A percentile compares a stretch with the other conserved stretches of the same genome.
Conservation (phyloP, 2,888 invertebrate genomes). For the Charanyca ferruginea region DNA sequence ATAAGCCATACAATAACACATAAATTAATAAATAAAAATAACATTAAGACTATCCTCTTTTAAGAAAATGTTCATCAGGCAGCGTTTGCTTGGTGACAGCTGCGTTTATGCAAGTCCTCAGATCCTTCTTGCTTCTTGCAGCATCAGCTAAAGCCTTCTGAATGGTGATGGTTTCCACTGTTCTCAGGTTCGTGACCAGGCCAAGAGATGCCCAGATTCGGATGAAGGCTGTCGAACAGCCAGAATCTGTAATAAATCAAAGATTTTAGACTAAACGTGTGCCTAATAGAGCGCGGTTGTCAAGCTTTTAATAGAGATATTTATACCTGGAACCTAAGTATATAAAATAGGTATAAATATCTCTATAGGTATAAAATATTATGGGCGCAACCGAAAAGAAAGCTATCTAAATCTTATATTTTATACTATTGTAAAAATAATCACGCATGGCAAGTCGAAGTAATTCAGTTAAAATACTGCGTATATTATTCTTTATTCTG, state of each 20-base stretch:
- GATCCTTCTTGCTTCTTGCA: constrained; percentile 89
- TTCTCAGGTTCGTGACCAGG: constrained; percentile 92
- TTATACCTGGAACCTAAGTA: too few species aligned
- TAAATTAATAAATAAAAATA: constrained; percentile 8
- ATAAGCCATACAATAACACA: constrained; percentile 27
- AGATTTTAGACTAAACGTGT: background rate
- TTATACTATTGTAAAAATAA: too few species aligned
- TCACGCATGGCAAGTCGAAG: too few species aligned
- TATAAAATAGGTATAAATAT: too few species aligned
- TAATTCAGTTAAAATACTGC: too few species aligned
- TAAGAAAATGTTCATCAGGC: constrained; percentile 89
- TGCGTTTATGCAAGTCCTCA: constrained; percentile 91
- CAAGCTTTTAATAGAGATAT: too few species aligned
- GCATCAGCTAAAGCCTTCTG: constrained; percentile 92
- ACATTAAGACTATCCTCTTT: constrained; percentile 67
- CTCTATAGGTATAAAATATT: too few species aligned
- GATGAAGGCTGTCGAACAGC: constrained; percentile 93
- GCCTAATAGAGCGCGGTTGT: background rate
- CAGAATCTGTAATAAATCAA: constrained; percentile 82
- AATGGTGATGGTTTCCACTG: constrained; percentile 92
- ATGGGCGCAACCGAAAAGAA: too few species aligned
- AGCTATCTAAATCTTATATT: too few species aligned
- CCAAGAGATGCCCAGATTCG: constrained; percentile 93
- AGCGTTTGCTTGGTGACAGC: constrained; percentile 81
- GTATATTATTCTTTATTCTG: too few species aligned